Conservation (phyloP, 2,113 vertebrate genomes). For the Andinoacara biseriatus region DNA sequence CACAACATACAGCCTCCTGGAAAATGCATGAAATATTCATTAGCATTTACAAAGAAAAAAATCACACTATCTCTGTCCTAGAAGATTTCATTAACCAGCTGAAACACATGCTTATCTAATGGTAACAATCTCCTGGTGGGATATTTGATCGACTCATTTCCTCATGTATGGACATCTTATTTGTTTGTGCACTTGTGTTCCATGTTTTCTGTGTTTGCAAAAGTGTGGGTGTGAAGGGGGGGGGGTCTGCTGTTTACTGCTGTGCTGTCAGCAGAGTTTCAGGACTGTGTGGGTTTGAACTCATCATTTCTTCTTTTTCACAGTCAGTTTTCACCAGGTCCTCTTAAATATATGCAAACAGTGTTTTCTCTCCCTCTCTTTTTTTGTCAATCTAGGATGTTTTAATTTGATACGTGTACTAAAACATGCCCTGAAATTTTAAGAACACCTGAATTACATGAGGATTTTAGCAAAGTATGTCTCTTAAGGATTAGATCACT, state of each 20-base stretch:
- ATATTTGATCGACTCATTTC: constrained; percentile 40
- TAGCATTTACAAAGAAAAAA: constrained; percentile 15
- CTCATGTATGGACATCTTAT: constrained; percentile 25
- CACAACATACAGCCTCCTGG: constrained; percentile 39
- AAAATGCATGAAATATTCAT: constrained; percentile 61
- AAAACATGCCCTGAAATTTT: background rate
- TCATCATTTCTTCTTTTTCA: constrained; percentile 23
- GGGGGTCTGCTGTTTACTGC: constrained; percentile 48
- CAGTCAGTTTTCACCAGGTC: constrained; percentile 7
- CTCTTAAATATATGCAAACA: constrained; percentile 6
- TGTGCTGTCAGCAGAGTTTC: constrained; percentile 39
- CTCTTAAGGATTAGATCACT: background rate
- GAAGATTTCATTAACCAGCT: constrained; percentile 34
- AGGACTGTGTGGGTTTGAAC: constrained; percentile 48
- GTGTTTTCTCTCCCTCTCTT: background rate
- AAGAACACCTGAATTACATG: background rate
- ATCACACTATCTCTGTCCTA: constrained; percentile 24
- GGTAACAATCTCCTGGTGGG: constrained; percentile 41
- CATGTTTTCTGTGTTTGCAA: constrained; percentile 20
- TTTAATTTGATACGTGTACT: background rate
- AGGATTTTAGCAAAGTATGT: background rate
- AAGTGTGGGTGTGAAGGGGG: constrained; percentile 21
- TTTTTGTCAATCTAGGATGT: background rate
- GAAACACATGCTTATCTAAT: constrained; percentile 35
- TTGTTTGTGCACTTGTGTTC: constrained; percentile 1